A percentile compares a stretch with the other conserved stretches of the same genome.
These are phyloP conservation scores for Eubucco bourcierii DNA, from an alignment of 2,113 vertebrate species.

Conservation along the genomic window DNA sequence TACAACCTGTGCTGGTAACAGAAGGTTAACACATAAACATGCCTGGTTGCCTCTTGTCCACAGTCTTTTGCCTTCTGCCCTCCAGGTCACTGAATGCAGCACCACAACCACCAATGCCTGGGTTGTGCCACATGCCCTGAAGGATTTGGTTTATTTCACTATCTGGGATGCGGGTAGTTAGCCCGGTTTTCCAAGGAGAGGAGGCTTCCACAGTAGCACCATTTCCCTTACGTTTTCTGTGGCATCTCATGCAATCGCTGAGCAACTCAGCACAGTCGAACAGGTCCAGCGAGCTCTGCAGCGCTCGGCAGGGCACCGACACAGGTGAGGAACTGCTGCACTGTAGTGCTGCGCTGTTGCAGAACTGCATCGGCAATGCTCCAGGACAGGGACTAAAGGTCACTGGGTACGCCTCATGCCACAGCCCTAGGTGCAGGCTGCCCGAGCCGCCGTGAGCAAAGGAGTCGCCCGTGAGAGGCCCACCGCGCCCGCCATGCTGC, in stretches of 20 bases:
- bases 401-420: fast-evolving
- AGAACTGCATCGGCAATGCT: fast-evolving
- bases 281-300: fast-evolving
- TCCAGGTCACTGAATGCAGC: fast-evolving
- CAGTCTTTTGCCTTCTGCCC: not conserved
- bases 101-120: fast-evolving
- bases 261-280: not conserved
- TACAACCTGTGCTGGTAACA: too few species aligned
- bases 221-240: not conserved
- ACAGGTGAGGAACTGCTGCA: fast-evolving
- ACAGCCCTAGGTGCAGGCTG: fast-evolving
- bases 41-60: too few species aligned
- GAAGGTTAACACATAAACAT: too few species aligned
- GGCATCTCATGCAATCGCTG: not conserved
- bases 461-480: too few species aligned
- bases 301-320: too few species aligned
- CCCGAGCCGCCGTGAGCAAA: too few species aligned
- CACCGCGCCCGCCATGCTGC: fast-evolving
- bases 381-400: fast-evolving
- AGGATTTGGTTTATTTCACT: not conserved
- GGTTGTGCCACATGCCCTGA: not conserved
- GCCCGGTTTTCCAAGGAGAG: not conserved
- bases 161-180: not conserved
- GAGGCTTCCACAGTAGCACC: fast-evolving
- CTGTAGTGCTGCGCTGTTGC: fast-evolving